Evolutionary conservation across 2,888 invertebrate genomes (phyloP).

Genomic region (Acanthoscelides obtectus): DNA sequence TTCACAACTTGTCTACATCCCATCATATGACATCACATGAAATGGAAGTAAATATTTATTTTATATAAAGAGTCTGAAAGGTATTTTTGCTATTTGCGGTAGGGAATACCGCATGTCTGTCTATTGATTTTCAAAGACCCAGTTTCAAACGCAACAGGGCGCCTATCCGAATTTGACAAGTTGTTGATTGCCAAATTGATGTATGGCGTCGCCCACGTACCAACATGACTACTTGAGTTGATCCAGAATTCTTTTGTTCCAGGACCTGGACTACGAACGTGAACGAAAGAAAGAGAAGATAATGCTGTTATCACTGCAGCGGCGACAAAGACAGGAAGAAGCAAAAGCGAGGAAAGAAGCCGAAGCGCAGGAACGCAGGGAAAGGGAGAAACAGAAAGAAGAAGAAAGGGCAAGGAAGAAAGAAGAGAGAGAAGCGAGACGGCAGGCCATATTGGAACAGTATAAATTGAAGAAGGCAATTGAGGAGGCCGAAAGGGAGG

Average conservation of each 20-base stretch:
- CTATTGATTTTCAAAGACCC: too few relatives aligned
- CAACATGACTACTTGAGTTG: too few relatives aligned
- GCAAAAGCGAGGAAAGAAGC: conserved; percentile 79
- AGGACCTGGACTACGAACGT: conserved; percentile 87
- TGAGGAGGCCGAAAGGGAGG: conserved; percentile 86
- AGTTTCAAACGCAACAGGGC: too few relatives aligned
- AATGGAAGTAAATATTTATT: too few relatives aligned
- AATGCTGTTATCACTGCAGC: conserved; percentile 81
- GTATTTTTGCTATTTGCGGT: too few relatives aligned
- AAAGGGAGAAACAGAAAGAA: conserved; percentile 69
- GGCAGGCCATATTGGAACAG: conserved; percentile 86
- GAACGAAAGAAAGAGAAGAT: conserved; percentile 89
- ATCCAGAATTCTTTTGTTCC: conserved; percentile 25
- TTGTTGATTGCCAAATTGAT: too few relatives aligned
- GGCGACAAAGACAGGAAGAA: conserved; percentile 88
- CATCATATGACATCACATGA: too few relatives aligned
- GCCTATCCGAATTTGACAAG: too few relatives aligned
- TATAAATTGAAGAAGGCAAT: conserved; percentile 91
- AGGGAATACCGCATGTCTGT: too few relatives aligned
- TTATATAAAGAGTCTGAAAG: too few relatives aligned
- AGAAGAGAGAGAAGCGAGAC: conserved; percentile 80
- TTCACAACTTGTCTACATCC: too few relatives aligned
- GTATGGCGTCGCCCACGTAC: too few relatives aligned
- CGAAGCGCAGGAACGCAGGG: conserved; percentile 69
- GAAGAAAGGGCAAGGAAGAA: conserved; percentile 70